Base-by-base conservation (phyloP, 1,140 invertebrate genomes). In the Oncopodura yosiiana region DNA sequence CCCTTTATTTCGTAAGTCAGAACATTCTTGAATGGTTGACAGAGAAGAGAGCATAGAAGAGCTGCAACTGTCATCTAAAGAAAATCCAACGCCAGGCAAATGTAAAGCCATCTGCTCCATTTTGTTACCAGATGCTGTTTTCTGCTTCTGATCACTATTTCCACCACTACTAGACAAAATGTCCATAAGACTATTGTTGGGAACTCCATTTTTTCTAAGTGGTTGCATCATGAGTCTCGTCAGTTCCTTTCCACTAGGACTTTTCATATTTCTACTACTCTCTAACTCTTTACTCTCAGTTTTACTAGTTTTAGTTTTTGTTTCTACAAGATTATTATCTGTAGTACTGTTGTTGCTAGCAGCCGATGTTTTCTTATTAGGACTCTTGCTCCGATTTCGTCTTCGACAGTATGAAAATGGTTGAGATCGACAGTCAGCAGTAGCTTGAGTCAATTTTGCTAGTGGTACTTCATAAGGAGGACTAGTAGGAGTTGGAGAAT, bases 401-500 rank as follows among this genome's bases (percentile, higher is more conserved):
- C 27, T 49, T 39, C 37, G 16, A 24, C 37, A 46, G 36, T 14
- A 32, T 34, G 44, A 32, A 32, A 30, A 21, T 46, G 41, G 41
- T 43, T 21, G 41, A 26, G 41, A 26, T 6, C 41, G 44, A 34
- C 34, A 38, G 39, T 32, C 16, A 32, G 30, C 16, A n/a, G n/a
- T n/a, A n/a, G n/a, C 4, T 45, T n/a, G 11, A 32, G 18, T 16
- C 18, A 16, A 23, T 6, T 29, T 29, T 32, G 6, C 29, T 16
- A n/a, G 43, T 50, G 43, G 48, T n/a, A n/a, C 23, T 48, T 51
- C 32, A 36, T 55, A 59, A 29, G 53, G 49, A 4, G 56, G 53
- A 56, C 60, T 62, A 16, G 39, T 56, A n/a, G 51, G 60, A 21
- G 38, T 21, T 21, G 49, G 44, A 24, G 49, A 55, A 27, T 30